These are phyloP conservation scores for Stichodactyla mertensii DNA, from an alignment of 64 coral and sea anemone species.

Conservation along the genomic window DNA sequence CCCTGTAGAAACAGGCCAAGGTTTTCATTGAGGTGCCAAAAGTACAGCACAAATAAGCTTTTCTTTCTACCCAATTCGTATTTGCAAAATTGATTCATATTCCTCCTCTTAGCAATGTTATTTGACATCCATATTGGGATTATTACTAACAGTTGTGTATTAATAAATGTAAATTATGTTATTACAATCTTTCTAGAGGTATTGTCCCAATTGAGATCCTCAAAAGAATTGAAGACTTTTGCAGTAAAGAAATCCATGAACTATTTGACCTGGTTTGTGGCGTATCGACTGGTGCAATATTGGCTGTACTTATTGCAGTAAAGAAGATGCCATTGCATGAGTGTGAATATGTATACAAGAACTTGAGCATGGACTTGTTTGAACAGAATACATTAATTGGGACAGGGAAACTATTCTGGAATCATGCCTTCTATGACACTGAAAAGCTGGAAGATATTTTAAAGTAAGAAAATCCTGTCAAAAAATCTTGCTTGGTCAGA, in stretches of 20 bases:
- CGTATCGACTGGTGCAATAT: conserved; percentile 82
- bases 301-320: conserved; percentile 81
- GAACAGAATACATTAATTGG: conserved; percentile 83
- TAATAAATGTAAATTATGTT: background rate
- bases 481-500: background rate
- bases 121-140: no score
- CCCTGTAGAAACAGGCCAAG: no score
- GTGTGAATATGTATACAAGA: conserved; percentile 75
- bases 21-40: no score
- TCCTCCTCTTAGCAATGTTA: no score
- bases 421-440: conserved; percentile 95
- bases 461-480: conserved; percentile 55
- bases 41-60: no score
- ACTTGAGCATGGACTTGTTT: conserved; percentile 88
- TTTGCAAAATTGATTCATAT: no score
- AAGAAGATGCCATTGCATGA: conserved; percentile 81
- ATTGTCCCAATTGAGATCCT: conserved; percentile 90
- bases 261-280: conserved; percentile 94
- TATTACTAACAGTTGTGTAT: no score
- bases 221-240: conserved; percentile 89
- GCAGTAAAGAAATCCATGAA: conserved; percentile 36
- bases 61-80: no score
- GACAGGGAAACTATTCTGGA: conserved; percentile 93
- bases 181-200: conserved; percentile 44
- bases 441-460: conserved; percentile 81